Evolutionary conservation across 1,140 invertebrate species (phyloP).

Genomic region (Musca domestica): DNA sequence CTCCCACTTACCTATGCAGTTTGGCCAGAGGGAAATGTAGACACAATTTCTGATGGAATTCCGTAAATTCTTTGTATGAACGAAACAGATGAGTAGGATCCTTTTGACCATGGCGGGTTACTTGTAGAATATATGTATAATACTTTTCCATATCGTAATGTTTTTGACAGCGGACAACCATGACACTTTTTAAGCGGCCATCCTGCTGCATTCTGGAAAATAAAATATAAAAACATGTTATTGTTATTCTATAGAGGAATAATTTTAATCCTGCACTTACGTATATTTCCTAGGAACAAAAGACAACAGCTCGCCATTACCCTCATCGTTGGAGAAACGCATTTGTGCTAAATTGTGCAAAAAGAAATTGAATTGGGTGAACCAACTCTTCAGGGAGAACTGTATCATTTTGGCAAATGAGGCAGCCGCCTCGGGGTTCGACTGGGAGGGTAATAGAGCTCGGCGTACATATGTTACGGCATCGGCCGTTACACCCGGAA

Average conservation of each 20-base stretch:
- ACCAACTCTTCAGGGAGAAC: constrained; percentile 81
- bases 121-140: constrained; percentile 92
- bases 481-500: constrained; percentile 87
- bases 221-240: not conserved
- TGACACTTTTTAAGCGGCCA: constrained; percentile 81
- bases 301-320: constrained; percentile 78
- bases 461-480: constrained; percentile 90
- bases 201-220: constrained; percentile 78
- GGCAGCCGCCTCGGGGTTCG: constrained; percentile 91
- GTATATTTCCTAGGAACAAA: constrained; percentile 93
- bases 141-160: constrained; percentile 96
- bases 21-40: constrained; percentile 87
- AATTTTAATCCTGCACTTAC: constrained; percentile 60
- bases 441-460: constrained; percentile 82
- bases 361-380: constrained; percentile 97
- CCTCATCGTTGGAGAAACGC: constrained; percentile 82
- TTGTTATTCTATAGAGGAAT: no score
- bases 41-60: constrained; percentile 93
- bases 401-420: constrained; percentile 91
- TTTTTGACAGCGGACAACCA: constrained; percentile 89
- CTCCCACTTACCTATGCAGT: constrained; percentile 68
- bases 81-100: constrained; percentile 86
- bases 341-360: constrained; percentile 95
- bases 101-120: constrained; percentile 79
- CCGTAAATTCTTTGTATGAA: constrained; percentile 94